Evolutionary conservation across 2,888 invertebrate species (phyloP), one percentile per base, ranked within the genome.

Genomic region (Stratiomys singularior): DNA sequence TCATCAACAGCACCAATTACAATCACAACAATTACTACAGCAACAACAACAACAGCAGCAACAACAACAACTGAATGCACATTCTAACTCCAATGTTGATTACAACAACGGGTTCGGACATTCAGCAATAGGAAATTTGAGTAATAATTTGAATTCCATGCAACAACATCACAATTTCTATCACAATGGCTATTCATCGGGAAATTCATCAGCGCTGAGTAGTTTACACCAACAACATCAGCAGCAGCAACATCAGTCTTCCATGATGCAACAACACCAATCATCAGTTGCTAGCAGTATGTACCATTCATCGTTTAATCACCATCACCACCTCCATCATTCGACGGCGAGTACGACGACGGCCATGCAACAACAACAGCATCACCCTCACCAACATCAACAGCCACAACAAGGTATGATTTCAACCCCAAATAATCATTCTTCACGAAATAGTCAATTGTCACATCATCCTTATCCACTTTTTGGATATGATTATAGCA

Each of bases 11-110:
- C 79, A 79, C 58, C 78, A 79, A 74, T 74, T 63, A 52, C 79
- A 80, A 30, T 67, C 76, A 15, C 79, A 80, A 74, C 80, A 80
- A 64, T 81, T 81, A 44, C 81, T 82, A 56, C 78, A 79, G 77
- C 81, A 81, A 66, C 80, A 79, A 52, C 80, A 81, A 28, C 81
- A 82, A 63, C 37, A 37, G 9, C 37, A 37, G 3, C 37, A 37
- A 37, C 37, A 5, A 37, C n/a, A n/a, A n/a, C n/a, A n/a, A n/a
- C 79, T 18, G 9, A 23, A 23, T 44, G 23, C 11, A 13, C 67
- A 67, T 44, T 9, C 67, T 1, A 71, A 7, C 47, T 23, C 21
- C 18, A 74, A 60, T 25, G 27, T 25, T 25, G 69, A 69, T 13
- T 69, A 47, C 47, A 69, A 7, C 46, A 69, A 69, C 21, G 47